Conservation (phyloP, 2,113 vertebrate genomes). For the Anarhynchus alexandrinus region DNA sequence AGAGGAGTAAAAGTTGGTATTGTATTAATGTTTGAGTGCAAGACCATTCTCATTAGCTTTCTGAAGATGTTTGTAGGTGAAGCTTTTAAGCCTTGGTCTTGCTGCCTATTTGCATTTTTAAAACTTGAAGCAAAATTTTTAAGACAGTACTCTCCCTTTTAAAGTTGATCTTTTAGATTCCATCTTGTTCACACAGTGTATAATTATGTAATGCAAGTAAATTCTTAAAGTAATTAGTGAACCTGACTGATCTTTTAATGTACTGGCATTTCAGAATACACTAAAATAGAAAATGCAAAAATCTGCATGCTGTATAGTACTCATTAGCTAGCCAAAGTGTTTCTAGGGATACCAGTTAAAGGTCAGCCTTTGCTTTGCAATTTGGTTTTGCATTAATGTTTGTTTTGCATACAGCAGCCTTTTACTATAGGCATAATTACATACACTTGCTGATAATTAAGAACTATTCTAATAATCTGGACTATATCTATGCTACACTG, state of each 20-base stretch:
- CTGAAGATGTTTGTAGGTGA: not conserved
- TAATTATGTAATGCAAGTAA: not conserved
- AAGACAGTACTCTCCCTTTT: not conserved
- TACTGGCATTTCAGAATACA: not conserved
- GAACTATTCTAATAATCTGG: not conserved
- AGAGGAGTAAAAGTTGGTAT: not conserved
- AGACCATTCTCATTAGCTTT: not conserved
- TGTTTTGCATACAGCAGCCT: conserved; percentile 45
- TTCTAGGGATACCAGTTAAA: conserved; percentile 36
- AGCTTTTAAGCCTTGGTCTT: not conserved
- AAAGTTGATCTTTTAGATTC: not conserved
- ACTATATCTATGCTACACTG: not conserved
- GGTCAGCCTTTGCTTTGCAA: conserved; percentile 44
- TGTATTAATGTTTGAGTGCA: not conserved
- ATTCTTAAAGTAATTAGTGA: conserved; percentile 10
- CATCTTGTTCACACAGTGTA: not conserved
- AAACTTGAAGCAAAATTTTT: not conserved
- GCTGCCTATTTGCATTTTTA: not conserved
- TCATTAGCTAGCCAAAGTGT: not conserved
- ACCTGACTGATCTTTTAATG: conserved; percentile 12
- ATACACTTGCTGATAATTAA: conserved; percentile 50
- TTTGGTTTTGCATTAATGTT: conserved; percentile 38
- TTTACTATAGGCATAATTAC: conserved; percentile 30
- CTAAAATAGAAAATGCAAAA: conserved; percentile 13
- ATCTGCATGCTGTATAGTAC: not conserved